phyloP scores from a whole-genome alignment of 2,888 invertebrate species.

The Bombylius major region DNA sequence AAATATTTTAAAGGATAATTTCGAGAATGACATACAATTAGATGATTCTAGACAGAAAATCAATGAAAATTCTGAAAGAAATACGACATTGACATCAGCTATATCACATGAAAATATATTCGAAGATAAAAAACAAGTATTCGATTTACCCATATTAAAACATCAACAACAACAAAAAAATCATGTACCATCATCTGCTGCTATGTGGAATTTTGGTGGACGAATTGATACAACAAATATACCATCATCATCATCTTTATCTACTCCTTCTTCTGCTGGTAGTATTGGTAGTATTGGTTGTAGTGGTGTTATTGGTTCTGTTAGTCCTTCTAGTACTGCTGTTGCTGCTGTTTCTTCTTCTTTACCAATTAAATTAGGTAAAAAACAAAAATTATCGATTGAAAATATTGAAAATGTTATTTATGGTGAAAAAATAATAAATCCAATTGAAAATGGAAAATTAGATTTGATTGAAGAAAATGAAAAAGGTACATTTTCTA shows the following conservation, averaged over 20 bases:
- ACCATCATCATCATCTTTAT: not conserved
- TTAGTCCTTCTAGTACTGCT: too few species aligned
- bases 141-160: not conserved
- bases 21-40: not conserved
- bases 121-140: not conserved
- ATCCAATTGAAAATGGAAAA: conserved; percentile 9
- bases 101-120: not conserved
- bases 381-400: conserved; percentile 26
- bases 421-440: conserved; percentile 32
- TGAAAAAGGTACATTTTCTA: not conserved
- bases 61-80: not conserved
- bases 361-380: conserved; percentile 13
- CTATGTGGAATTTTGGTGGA: conserved; percentile 4
- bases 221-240: conserved; percentile 1
- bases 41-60: conserved; percentile 1
- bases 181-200: not conserved
- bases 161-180: too few species aligned
- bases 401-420: conserved; percentile 36
- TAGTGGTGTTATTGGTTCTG: too few species aligned
- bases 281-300: too few species aligned
- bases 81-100: not conserved
- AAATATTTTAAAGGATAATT: not conserved
- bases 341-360: too few species aligned
- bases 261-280: not conserved
- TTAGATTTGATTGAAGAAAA: not conserved